phyloP scores from a whole-genome alignment of 2,113 vertebrate genomes.

The Rhinolophus ferrumequinum region DNA sequence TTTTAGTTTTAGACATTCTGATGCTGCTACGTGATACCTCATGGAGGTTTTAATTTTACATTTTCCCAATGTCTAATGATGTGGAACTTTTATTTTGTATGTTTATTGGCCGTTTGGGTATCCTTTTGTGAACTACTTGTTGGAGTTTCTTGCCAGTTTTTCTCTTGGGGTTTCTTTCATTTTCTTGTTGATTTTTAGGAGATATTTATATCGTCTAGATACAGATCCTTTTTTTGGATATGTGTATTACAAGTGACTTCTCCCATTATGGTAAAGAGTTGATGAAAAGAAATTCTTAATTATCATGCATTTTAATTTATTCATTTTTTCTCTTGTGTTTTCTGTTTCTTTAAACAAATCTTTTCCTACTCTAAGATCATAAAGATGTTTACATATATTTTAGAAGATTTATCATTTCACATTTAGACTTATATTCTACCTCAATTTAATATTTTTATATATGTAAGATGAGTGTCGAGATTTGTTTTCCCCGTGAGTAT shows the following conservation, averaged over 20 bases:
- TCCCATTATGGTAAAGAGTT: background rate
- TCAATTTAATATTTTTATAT: background rate
- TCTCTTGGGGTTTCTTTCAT: background rate
- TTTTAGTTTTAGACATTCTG: conserved; percentile 32
- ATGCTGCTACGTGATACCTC: background rate
- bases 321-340: conserved; percentile 30
- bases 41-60: background rate
- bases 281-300: conserved; percentile 30
- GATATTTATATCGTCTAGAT: background rate
- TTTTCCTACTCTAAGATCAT: background rate
- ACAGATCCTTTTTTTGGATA: background rate
- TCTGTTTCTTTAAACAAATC: conserved; percentile 29
- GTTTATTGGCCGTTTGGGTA: background rate
- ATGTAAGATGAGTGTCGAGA: background rate
- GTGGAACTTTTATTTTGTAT: background rate
- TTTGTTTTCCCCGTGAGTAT: background rate
- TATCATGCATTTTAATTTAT: conserved; percentile 21
- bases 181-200: background rate
- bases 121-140: background rate
- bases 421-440: background rate
- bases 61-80: background rate
- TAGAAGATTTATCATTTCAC: background rate
- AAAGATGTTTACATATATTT: background rate
- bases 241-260: background rate
- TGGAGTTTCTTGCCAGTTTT: background rate